Base-by-base conservation (phyloP, 2,113 vertebrate genomes). In the Strix aluco region DNA sequence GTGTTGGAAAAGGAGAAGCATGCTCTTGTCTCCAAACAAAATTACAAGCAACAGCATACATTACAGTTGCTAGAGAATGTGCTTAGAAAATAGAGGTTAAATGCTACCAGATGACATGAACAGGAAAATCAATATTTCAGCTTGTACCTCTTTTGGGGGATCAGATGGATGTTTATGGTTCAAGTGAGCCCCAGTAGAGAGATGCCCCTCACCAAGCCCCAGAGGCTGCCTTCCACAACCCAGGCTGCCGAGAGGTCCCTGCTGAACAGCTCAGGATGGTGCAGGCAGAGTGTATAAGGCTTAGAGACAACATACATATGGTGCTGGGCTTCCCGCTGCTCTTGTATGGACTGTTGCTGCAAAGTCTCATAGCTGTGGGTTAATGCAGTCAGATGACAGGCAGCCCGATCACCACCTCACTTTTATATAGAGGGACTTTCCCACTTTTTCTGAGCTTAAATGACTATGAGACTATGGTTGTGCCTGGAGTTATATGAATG, bases 271-370 rank as follows among this genome's bases (percentile, higher is more conserved):
- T 88, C 66, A 36, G 61, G 47, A 19, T 2, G 13, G 8, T 21
- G 47, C 19, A 70, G 34, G 23, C 7, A 66, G 46, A 70, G 5
- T 2, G 15, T 4, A 1, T 0, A 38, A 11, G 10, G 18, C 13
- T 81, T 36, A 15, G 5, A 85, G 51, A 44, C 4, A 49, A 18
- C 1, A 0, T 22, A 8, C 5, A 26, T 7, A 2, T 1, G 0
- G 16, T 22, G 42, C 44, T 90, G 70, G 20, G 27, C 23, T 66
- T 58, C 46, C 38, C 5, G 0, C 17, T 71, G 32, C 47, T n/a
- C 88, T 19, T 42, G 18, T 54, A 49, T 6, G 3, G 65, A 13
- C 8, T 16, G 12, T 26, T 79, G 38, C 38, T 71, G 57, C 38
- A 40, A n/a, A 51, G 34, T 5, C 20, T 38, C 29, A 20, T 3